Conservation (phyloP, 30 jellyfish, hydroid and myxozoan genomes). For the Phacellophora camtschatica region DNA sequence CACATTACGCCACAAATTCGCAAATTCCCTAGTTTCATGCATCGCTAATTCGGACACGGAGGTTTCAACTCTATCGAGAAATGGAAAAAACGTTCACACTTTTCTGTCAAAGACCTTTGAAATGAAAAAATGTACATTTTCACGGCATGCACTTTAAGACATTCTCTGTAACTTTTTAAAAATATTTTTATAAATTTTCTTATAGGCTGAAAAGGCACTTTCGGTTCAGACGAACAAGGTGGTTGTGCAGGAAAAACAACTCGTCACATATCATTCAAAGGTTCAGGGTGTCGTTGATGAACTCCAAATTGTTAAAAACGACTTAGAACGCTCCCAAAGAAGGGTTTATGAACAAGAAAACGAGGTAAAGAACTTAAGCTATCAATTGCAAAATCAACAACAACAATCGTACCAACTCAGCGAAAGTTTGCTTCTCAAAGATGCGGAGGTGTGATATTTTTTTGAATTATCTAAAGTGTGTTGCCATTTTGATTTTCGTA, state of each 20-base stretch:
- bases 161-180: too few species aligned
- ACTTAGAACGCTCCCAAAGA: constrained; percentile 44
- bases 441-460: constrained; percentile 75
- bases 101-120: too few species aligned
- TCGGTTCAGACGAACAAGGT: constrained; percentile 35
- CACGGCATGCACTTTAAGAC: too few species aligned
- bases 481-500: too few species aligned
- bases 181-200: too few species aligned
- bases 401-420: constrained; percentile 53
- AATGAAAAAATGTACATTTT: too few species aligned
- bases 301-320: constrained; percentile 38
- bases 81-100: too few species aligned
- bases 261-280: constrained; percentile 35
- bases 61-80: too few species aligned
- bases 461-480: too few species aligned
- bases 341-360: constrained; percentile 74
- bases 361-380: constrained; percentile 10
- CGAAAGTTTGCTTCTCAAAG: constrained; percentile 69
- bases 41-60: too few species aligned
- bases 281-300: constrained; percentile 62
- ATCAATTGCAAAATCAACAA: constrained; percentile 54
- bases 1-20: too few species aligned
- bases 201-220: constrained; percentile 56
- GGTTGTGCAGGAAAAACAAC: constrained; percentile 67
- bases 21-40: too few species aligned